A percentile compares a stretch with the other conserved stretches of the same genome.
Evolutionary conservation across 2,797 vertebrate species (phyloP).

Genomic region (Danio jaintianensis): DNA sequence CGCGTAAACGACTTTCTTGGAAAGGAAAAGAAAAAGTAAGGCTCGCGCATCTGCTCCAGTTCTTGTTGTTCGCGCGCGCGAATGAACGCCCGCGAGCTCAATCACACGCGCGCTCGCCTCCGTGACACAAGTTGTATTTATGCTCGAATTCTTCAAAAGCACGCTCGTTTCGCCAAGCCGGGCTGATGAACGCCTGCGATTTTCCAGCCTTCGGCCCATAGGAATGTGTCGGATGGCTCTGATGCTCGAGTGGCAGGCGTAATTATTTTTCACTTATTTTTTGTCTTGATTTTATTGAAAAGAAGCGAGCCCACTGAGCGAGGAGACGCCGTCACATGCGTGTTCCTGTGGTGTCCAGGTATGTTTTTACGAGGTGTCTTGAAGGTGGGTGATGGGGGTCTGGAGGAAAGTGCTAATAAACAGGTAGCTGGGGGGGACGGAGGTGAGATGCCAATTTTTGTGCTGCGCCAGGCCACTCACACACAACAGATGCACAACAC

Average conservation of each 20-base stretch:
- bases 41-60: constrained; percentile 63
- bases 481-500: constrained; percentile 63
- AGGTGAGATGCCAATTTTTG: constrained; percentile 83
- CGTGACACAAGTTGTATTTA: constrained; percentile 50
- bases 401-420: constrained; percentile 88
- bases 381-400: constrained; percentile 88
- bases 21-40: constrained; percentile 60
- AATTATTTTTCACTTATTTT: constrained; percentile 97
- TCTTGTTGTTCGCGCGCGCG: constrained; percentile 71
- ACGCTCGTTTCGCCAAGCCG: constrained; percentile 46
- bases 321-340: constrained; percentile 74
- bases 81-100: constrained; percentile 69
- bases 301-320: constrained; percentile 75
- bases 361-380: constrained; percentile 96
- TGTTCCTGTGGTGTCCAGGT: constrained; percentile 81
- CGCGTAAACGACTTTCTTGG: constrained; percentile 58
- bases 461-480: constrained; percentile 81
- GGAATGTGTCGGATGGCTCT: constrained; percentile 82
- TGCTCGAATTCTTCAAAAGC: constrained; percentile 6
- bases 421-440: constrained; percentile 86
- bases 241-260: constrained; percentile 80
- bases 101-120: constrained; percentile 64
- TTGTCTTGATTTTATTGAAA: constrained; percentile 96
- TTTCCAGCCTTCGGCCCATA: constrained; percentile 75
- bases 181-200: constrained; percentile 66